phyloP scores from a whole-genome alignment of 2,888 invertebrate genomes.

The Andrena haemorrhoa region DNA sequence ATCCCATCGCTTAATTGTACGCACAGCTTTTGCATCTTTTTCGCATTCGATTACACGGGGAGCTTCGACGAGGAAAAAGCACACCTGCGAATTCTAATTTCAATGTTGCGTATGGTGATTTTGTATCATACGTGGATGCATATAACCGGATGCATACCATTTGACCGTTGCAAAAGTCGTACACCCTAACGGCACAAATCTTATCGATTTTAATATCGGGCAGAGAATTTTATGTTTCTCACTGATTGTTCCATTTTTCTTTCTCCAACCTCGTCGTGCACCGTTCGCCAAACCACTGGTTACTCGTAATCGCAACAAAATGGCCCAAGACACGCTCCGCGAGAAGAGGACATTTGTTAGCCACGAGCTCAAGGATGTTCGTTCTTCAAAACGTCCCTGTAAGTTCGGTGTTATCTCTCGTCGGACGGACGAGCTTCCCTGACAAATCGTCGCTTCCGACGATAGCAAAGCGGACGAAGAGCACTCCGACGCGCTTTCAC shows the following conservation, averaged over 20 bases:
- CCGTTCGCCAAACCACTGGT: constrained; percentile 30
- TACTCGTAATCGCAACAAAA: constrained; percentile 65
- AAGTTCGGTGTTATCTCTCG: constrained; percentile 70
- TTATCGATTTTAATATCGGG: neutral
- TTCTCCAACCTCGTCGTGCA: constrained; percentile 32
- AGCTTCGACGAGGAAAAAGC: neutral
- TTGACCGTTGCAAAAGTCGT: no score
- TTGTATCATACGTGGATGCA: no score
- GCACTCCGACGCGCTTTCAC: constrained; percentile 52
- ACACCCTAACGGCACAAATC: neutral
- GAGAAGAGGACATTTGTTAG: constrained; percentile 67
- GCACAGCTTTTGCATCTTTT: neutral
- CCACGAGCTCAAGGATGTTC: constrained; percentile 52
- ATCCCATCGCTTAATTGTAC: neutral
- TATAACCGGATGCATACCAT: no score
- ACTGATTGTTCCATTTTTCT: constrained; percentile 7
- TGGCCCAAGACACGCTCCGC: constrained; percentile 43
- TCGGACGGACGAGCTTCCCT: constrained; percentile 61
- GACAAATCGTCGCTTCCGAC: constrained; percentile 76
- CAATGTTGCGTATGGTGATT: no score
- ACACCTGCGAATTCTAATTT: neutral
- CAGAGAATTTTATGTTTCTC: neutral
- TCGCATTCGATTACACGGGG: neutral
- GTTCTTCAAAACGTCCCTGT: constrained; percentile 64
- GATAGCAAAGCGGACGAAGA: constrained; percentile 27